These are phyloP conservation scores for Myotis myotis DNA, from an alignment of 2,797 vertebrate genomes.

Conservation along the genomic window DNA sequence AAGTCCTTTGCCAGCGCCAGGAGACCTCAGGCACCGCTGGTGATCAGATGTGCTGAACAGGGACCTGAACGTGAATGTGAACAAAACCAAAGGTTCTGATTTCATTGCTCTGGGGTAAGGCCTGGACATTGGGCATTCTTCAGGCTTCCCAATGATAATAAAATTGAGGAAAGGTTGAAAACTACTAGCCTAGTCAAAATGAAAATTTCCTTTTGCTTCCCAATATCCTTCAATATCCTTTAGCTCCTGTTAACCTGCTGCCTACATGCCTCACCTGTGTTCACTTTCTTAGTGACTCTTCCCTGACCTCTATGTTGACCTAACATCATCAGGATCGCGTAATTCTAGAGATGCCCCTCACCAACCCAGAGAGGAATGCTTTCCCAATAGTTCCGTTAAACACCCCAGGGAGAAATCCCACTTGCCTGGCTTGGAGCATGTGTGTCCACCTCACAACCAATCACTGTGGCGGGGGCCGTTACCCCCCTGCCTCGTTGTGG, in stretches of 20 bases:
- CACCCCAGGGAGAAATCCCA: background rate
- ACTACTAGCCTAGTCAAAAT: background rate
- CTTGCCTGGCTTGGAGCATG: background rate
- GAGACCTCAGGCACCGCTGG: too few relatives aligned
- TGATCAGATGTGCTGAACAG: background rate
- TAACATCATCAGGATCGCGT: background rate
- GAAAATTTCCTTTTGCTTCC: background rate
- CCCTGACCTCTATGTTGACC: background rate
- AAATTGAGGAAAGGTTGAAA: background rate
- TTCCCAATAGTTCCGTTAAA: background rate
- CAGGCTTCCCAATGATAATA: background rate
- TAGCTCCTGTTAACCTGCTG: background rate
- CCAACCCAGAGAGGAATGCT: background rate
- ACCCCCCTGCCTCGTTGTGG: background rate
- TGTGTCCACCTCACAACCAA: background rate
- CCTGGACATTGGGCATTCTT: background rate
- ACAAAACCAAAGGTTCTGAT: background rate
- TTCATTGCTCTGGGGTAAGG: background rate
- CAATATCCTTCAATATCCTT: background rate
- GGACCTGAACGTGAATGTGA: accelerated
- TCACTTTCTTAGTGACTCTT: background rate
- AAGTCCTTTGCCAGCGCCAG: background rate
- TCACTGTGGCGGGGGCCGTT: accelerated
- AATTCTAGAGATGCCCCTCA: background rate
- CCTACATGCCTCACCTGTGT: background rate